phyloP scores from a whole-genome alignment of 2,888 invertebrate species.

The Dorcus parallelipipedus region DNA sequence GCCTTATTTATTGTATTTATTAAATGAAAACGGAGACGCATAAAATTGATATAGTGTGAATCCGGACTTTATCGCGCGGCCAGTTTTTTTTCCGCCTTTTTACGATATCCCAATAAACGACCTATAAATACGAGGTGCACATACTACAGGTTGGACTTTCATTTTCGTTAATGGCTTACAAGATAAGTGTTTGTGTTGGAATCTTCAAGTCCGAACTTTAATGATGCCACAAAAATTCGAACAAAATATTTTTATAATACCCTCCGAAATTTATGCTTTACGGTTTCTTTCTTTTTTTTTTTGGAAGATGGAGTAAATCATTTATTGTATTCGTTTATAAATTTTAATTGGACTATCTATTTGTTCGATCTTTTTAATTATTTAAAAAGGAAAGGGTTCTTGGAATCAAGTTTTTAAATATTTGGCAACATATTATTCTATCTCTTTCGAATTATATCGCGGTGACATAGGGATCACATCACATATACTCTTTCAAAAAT shows the following conservation, averaged over 20 bases:
- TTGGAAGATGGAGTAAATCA: too few relatives aligned
- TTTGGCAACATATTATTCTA: too few relatives aligned
- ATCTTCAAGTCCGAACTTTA: conserved; percentile 11
- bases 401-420: too few relatives aligned
- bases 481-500: too few relatives aligned
- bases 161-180: conserved; percentile 21
- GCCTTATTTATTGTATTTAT: neutral
- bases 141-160: conserved; percentile 11
- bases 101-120: conserved; percentile 10
- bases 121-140: neutral
- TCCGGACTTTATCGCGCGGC: neutral
- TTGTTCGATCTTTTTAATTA: too few relatives aligned
- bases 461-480: too few relatives aligned
- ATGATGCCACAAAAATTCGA: conserved; percentile 6
- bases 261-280: neutral
- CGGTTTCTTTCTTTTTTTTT: too few relatives aligned
- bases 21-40: neutral
- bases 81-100: conserved; percentile 4
- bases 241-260: conserved; percentile 3
- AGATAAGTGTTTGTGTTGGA: conserved; percentile 19
- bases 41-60: conserved; percentile 1
- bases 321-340: too few relatives aligned
- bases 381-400: too few relatives aligned
- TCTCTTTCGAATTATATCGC: too few relatives aligned
- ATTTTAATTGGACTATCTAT: too few relatives aligned